Percentiles rank a stretch among this genome's conserved stretches.
phyloP scores from a whole-genome alignment of 1,140 invertebrate genomes.

The Bombus affinis region DNA sequence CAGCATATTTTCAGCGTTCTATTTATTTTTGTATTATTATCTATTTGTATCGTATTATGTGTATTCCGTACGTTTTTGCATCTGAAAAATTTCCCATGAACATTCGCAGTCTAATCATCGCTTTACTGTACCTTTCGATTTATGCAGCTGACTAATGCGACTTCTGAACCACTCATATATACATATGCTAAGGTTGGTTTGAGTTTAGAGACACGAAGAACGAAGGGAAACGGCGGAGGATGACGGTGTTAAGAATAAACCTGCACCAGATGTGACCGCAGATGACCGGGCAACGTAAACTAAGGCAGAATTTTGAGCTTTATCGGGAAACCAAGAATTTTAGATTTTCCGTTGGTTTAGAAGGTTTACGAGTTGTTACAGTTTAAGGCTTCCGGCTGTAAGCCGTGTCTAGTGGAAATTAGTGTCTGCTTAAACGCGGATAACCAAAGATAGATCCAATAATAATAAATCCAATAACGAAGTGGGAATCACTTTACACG shows the following conservation, averaged over 20 bases:
- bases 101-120: no score
- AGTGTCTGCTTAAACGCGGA: no score
- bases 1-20: no score
- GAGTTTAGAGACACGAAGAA: background rate
- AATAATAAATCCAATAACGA: no score
- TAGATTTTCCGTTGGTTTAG: background rate
- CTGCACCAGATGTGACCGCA: background rate
- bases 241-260: constrained; percentile 15
- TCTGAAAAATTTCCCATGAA: no score
- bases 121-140: background rate
- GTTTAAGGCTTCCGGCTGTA: background rate
- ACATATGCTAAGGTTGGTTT: background rate
- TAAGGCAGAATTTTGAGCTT: background rate
- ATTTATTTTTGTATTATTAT: no score
- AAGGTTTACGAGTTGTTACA: background rate
- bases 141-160: no score
- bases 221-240: background rate
- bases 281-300: constrained; percentile 4
- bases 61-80: no score
- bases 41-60: no score
- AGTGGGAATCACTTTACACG: no score
- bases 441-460: no score
- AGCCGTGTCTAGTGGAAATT: no score
- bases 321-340: background rate
- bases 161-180: background rate